A percentile compares a stretch with the other conserved stretches of the same genome.
Evolutionary conservation across 2,113 vertebrate species (phyloP).

Genomic region (Mus pahari): DNA sequence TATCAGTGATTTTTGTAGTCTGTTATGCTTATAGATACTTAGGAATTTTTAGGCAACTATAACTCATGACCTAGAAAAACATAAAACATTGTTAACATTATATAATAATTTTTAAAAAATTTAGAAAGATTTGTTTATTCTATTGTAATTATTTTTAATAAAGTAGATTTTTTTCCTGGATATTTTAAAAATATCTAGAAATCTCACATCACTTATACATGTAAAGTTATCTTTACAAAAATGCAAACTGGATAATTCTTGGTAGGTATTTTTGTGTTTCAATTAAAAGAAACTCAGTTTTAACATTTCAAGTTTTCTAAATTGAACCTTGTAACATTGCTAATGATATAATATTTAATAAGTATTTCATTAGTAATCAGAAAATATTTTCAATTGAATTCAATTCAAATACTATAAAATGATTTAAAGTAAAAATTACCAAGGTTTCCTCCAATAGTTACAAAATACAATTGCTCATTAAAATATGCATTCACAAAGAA

Average conservation of each 20-base stretch:
- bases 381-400: neutral
- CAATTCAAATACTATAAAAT: neutral
- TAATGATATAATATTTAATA: neutral
- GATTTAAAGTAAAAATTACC: neutral
- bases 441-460: neutral
- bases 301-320: neutral
- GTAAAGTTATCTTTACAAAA: neutral
- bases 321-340: neutral
- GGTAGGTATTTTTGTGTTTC: neutral
- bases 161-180: neutral
- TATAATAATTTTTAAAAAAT: neutral
- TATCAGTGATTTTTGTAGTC: neutral
- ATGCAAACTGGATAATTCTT: neutral
- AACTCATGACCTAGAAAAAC: neutral
- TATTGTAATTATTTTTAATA: neutral
- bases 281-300: neutral
- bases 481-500: neutral
- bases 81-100: neutral
- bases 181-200: neutral
- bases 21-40: neutral
- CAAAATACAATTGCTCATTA: neutral
- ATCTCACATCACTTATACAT: neutral
- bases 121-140: neutral
- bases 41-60: neutral
- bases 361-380: neutral